These are phyloP conservation scores for Eristalis intricaria DNA, from an alignment of 2,888 invertebrate species.

Conservation along the genomic window DNA sequence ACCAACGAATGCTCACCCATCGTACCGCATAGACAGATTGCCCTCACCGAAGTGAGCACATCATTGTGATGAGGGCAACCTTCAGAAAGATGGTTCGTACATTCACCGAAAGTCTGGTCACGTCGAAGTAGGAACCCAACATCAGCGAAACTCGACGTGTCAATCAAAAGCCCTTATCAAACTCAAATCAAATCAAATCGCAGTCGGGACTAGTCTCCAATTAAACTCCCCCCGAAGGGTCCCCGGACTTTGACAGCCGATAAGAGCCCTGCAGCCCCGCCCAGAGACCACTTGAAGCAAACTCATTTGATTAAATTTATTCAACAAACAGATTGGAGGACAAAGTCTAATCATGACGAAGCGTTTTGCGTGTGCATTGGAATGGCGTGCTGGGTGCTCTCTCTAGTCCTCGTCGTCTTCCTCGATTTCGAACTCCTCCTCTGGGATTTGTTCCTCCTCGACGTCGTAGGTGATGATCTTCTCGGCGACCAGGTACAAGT, in stretches of 20 bases:
- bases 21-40: background rate
- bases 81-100: background rate
- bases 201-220: background rate
- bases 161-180: slow-evolving; percentile 46
- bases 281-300: slow-evolving; percentile 1
- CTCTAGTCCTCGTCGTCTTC: slow-evolving; percentile 38
- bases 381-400: background rate
- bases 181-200: slow-evolving; percentile 43
- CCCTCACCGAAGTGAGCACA: background rate
- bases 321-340: slow-evolving; percentile 13
- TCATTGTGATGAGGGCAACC: background rate
- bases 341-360: slow-evolving; percentile 13
- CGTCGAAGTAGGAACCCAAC: background rate
- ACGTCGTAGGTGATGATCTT: slow-evolving; percentile 83
- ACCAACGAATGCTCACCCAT: background rate
- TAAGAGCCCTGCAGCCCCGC: background rate
- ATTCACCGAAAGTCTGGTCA: background rate
- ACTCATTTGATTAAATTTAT: slow-evolving; percentile 38
- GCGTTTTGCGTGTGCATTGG: background rate
- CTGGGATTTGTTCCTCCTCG: slow-evolving; percentile 64
- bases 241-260: background rate
- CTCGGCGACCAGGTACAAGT: slow-evolving; percentile 84
- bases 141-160: background rate
- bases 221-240: background rate
- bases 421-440: slow-evolving; percentile 56